Percentiles rank a stretch among this genome's conserved stretches.
These are phyloP conservation scores for Heterohyrax brucei DNA, from an alignment of 2,797 vertebrate genomes.

Conservation along the genomic window DNA sequence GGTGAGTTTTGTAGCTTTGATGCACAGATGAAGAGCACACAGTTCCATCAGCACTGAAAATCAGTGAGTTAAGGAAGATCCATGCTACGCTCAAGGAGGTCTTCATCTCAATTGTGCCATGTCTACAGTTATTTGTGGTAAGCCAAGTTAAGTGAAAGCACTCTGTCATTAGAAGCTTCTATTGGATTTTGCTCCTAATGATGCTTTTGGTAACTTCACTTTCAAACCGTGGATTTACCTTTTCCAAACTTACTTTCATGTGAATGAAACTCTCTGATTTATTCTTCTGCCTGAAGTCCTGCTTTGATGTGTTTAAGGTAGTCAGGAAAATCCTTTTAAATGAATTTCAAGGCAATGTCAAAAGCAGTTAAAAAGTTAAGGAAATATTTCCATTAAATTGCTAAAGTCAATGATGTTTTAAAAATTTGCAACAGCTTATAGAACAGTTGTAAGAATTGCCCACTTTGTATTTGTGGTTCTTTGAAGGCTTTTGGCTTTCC, in stretches of 20 bases:
- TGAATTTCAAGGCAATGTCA: conserved; percentile 73
- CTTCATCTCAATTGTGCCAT: neutral
- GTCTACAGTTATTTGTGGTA: neutral
- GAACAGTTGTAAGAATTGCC: conserved; percentile 27
- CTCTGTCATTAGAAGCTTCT: neutral
- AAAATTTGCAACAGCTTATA: neutral
- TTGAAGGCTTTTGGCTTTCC: neutral
- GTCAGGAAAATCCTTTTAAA: conserved; percentile 51
- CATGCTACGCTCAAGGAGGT: neutral
- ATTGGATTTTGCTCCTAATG: neutral
- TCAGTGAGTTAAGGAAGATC: neutral
- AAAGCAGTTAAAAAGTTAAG: conserved; percentile 75
- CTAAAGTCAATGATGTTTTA: conserved; percentile 53
- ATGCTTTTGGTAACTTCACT: neutral
- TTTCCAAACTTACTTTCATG: conserved; percentile 56
- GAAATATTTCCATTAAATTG: conserved; percentile 76
- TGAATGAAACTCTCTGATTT: neutral
- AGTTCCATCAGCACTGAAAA: neutral
- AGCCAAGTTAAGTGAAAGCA: neutral
- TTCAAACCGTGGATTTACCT: conserved; percentile 26
- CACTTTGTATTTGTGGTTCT: neutral
- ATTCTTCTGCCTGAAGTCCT: conserved; percentile 56
- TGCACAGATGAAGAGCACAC: neutral
- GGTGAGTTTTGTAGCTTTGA: neutral
- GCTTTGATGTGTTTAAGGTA: conserved; percentile 71